Evolutionary conservation across 2,797 vertebrate genomes (phyloP).

Genomic region (Pseudochirops corinnae): DNA sequence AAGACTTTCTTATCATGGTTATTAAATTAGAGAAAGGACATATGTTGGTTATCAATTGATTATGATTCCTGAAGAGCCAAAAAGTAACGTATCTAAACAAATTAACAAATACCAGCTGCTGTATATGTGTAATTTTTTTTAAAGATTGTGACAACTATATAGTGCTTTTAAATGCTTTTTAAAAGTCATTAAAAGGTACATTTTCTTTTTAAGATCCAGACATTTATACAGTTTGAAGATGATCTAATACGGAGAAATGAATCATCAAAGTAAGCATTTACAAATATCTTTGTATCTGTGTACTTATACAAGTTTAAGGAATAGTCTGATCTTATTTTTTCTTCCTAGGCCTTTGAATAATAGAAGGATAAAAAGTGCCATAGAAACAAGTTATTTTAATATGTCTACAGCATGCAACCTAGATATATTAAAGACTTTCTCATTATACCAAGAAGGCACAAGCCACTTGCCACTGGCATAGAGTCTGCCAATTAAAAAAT

Average conservation of each 20-base stretch:
- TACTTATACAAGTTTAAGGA: background rate
- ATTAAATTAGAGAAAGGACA: background rate
- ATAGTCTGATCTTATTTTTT: background rate
- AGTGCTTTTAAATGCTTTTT: background rate
- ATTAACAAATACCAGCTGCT: conserved; percentile 4
- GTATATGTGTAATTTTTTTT: background rate
- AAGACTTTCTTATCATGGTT: background rate
- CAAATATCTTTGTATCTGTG: background rate
- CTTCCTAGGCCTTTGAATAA: background rate
- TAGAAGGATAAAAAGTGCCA: background rate
- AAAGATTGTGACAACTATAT: background rate
- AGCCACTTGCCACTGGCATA: background rate
- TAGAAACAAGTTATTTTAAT: background rate
- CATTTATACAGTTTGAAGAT: conserved; percentile 93
- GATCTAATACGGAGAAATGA: conserved; percentile 91
- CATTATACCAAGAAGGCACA: background rate
- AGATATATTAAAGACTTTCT: background rate
- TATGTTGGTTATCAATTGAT: background rate
- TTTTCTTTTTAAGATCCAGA: conserved; percentile 90
- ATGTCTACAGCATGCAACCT: background rate
- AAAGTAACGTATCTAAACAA: background rate
- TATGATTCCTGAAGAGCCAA: background rate
- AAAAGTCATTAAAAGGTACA: conserved; percentile 5
- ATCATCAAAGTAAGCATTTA: conserved; percentile 89
- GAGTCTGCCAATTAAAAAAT: background rate